Evolutionary conservation across 2,888 invertebrate genomes (phyloP), one percentile per base, ranked within the genome.

Genomic region (Schizotus pectinicornis): DNA sequence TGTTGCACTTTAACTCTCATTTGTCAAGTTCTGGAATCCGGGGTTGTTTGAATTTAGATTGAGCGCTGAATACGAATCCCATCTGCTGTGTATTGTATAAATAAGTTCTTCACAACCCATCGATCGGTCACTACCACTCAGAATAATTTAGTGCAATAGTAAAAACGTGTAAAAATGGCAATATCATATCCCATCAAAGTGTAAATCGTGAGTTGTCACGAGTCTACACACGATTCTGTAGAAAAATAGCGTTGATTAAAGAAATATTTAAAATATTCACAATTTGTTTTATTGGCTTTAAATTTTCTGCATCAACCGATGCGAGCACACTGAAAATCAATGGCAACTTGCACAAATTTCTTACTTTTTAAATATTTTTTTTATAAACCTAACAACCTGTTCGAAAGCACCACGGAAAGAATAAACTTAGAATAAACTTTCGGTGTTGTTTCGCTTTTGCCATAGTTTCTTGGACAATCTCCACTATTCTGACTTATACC

Each of bases 181-280:
- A 79, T 79, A 79, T 76, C 78, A 79, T 79, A 79, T 79, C 79
- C 76, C 74, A 75, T 75, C 74, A 74, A 67, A 71, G 76, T 77
- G 75, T 76, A 74, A 56, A 67, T 74, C 76, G 76, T 77, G 77
- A 68, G 37, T 56, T 69, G 67, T 72, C 75, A 75, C 74, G 75
- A 72, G 66, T 62, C 61, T 74, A 78, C 77, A 78, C 76, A 75
- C 71, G 70, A 72, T 73, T 77, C 75, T 79, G 79, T 79, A 79
- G 78, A 76, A 73, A 69, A 76, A 77, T 79, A 79, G 79, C 75
- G 75, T 79, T 78, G 78, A 79, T 79, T 79, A 79, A 79, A 79
- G 76, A 79, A 79, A 77, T 76, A 77, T 77, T 77, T 74, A 74
- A 77, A 78, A 72, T 75, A 75, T 43, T 55, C 36, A 13, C 30